Conservation (phyloP, 2,888 invertebrate species). For the Heliconius hortense region DNA sequence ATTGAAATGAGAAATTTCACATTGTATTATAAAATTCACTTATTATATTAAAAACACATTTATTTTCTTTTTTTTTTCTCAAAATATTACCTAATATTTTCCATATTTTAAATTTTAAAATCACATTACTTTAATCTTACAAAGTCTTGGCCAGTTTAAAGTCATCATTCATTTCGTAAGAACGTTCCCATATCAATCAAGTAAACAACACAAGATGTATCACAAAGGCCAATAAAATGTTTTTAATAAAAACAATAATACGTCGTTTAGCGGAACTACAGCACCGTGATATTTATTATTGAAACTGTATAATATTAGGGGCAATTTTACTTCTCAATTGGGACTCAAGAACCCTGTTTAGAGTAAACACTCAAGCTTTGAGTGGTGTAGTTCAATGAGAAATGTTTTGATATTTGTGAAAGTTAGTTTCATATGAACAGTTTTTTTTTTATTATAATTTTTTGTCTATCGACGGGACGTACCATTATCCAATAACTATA, state of each 20-base stretch:
- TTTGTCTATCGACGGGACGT: not conserved
- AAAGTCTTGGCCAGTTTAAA: conserved; percentile 31
- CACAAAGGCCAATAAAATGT: conserved; percentile 59
- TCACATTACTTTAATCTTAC: not conserved
- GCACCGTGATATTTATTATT: conserved; percentile 59
- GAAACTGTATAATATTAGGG: conserved; percentile 51
- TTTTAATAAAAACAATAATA: conserved; percentile 71
- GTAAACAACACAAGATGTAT: conserved; percentile 56
- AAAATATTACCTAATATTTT: conserved; percentile 9
- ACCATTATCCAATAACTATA: not conserved
- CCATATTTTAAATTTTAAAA: not conserved
- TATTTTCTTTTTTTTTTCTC: not conserved
- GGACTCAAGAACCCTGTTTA: conserved; percentile 70
- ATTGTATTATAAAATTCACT: conserved; percentile 1
- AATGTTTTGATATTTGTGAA: conserved; percentile 57
- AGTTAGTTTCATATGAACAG: not conserved
- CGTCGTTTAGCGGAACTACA: conserved; percentile 54
- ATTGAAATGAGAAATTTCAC: not conserved
- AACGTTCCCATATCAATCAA: conserved; percentile 76
- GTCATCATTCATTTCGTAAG: conserved; percentile 43
- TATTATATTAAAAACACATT: not conserved
- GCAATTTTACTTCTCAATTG: conserved; percentile 58
- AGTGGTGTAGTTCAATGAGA: conserved; percentile 47
- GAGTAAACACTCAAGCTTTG: conserved; percentile 72
- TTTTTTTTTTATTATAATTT: no score